These are phyloP conservation scores for Bettongia penicillata DNA, from an alignment of 2,113 vertebrate species.

Conservation along the genomic window DNA sequence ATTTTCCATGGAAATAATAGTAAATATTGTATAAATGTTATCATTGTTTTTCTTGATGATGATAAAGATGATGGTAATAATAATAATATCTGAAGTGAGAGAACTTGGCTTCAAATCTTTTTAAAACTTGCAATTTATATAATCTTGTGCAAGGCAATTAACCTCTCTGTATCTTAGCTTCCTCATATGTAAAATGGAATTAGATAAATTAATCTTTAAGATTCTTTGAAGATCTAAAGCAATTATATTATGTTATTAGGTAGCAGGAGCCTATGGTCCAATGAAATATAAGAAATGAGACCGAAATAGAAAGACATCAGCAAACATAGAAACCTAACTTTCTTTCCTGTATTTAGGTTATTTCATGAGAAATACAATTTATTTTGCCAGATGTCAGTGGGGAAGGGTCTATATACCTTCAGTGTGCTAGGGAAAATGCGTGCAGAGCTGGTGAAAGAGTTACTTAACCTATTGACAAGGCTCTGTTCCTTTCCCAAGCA, in stretches of 20 bases:
- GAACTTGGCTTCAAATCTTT: neutral
- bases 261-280: neutral
- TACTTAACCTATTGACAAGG: neutral
- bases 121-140: neutral
- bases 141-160: neutral
- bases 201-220: neutral
- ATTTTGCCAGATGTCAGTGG: neutral
- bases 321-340: neutral
- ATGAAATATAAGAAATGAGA: neutral
- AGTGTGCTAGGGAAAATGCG: neutral
- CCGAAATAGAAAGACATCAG: neutral
- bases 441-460: neutral
- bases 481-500: neutral
- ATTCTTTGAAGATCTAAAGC: neutral
- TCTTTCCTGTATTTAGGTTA: neutral
- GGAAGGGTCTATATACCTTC: neutral
- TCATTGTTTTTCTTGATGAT: neutral
- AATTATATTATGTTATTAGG: neutral
- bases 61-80: too few relatives aligned
- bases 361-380: constrained; percentile 1
- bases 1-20: too few relatives aligned
- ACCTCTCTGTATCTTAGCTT: neutral
- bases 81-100: neutral
- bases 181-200: neutral
- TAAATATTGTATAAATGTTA: neutral